Evolutionary conservation across 2,888 invertebrate species (phyloP), one percentile per base, ranked within the genome.

Genomic region (Chrysomela aeneicollis): DNA sequence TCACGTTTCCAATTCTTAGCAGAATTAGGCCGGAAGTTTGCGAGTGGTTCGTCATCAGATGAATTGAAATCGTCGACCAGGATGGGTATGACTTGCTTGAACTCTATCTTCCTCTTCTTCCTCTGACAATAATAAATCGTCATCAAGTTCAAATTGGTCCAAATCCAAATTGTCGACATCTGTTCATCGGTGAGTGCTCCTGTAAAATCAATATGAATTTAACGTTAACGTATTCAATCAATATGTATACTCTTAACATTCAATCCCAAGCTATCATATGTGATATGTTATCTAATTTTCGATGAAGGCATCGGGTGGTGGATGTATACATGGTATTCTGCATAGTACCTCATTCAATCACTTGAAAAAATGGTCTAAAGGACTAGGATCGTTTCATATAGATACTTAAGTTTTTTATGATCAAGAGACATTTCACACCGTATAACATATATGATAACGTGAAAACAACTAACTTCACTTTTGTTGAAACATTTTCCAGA

Each of bases 21-120:
- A 49, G 49, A 49, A 17, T 49, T 49, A 49, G 49, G 49, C 17
- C 49, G 49, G 49, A 49, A 18, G 49, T 49, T 49, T 49, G 49
- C 10, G 17, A 17, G 49, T 49, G n/a, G 49, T 49, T 49, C 49
- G n/a, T 49, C 49, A 49, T 49, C 49, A 49, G 18, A 49, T 18
- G 49, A 49, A 19, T 17, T 18, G 15, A 42, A 42, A 42, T 42
- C 42, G 17, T 42, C 42, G 42, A 42, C 42, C 42, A 10, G 42
- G 42, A 6, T 42, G 42, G 42, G 42, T 6, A 42, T 42, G 42
- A 42, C 42, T 17, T 17, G 49, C 49, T 49, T 49, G 49, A 49
- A 49, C 18, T 49, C 6, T 6, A 26, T 26, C 26, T 26, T 26
- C 26, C 6, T 26, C 18, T 9, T 49, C 49, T 49, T 49, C 49